Base-by-base conservation (phyloP, 1,140 invertebrate genomes). In the Penaeus vannamei region DNA sequence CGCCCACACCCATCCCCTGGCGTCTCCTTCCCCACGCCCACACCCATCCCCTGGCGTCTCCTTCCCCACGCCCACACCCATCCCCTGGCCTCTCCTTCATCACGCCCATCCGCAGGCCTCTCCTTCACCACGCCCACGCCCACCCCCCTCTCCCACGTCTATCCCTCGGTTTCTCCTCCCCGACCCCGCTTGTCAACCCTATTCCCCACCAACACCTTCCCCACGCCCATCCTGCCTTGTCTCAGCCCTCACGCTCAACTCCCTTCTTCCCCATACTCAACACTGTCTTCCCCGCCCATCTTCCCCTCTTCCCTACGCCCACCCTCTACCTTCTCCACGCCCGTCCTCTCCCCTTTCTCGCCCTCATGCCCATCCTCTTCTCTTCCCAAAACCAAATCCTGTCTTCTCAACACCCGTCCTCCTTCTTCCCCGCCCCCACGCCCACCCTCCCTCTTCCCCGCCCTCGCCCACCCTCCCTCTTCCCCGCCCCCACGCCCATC, bases 401-500 rank as follows among this genome's bases (percentile, higher is more conserved):
- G 69, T 14, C 32, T 29, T 17, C 32, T 72, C 32, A 72, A 23
- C 69, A 29, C 32, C 32, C 22, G 23, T 20, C 23, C 26, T 29
- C 26, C 23, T 23, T 72, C 66, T 72, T 17, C 32, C 66, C 32
- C 66, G n/a, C 22, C 32, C 22, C 32, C 36, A 42, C 0, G 1
- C 36, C 4, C 36, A 7, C 8, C 36, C 36, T 42, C 36, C 32
- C 66, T 72, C 66, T 72, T 32, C 23, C 14, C 32, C 17, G n/a
- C 66, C 32, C 17, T 17, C 66, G 8, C 36, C 36, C 36, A 42
- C 36, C 36, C 36, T 7, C 8, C 4, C 8, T 42, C 8, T 42
- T n/a, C n/a, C n/a, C n/a, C n/a, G n/a, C n/a, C 61, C 29, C 26
- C 83, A 61, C 32, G 77, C 76, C 36, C 64, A n/a, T 60, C 59